Base-by-base conservation (phyloP, 2,113 vertebrate species). In the Balaeniceps rex region DNA sequence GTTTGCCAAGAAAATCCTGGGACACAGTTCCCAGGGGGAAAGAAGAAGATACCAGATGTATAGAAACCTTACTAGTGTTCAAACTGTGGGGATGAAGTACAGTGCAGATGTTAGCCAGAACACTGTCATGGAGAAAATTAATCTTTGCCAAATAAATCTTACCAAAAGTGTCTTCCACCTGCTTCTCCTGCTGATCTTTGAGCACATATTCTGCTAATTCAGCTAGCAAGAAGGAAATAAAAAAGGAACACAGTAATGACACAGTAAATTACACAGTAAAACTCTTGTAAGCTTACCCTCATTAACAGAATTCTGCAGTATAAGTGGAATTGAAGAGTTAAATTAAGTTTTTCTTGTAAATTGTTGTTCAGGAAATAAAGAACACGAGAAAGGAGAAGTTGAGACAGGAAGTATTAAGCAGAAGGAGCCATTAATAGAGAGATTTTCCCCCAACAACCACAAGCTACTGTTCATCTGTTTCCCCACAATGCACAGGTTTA, bases 151-250 rank as follows among this genome's bases (percentile, higher is more conserved):
- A 23, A 57, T 28, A 23, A 83, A 40, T 80, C 98, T 98, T 97
- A 98, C 98, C 97, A 93, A 98, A 98, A 85, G 81, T 66, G 64
- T 98, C 98, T 94, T 98, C 97, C 36, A 87, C 83, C 8, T 94
- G 96, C 61, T 95, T 97, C 34, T 98, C 98, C 54, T 96, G 94
- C 4, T 95, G 95, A 88, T 98, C 98, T 94, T 98, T 95, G 76
- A 98, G 98, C 47, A 98, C 95, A 14, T 98, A 98, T 69, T 98
- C 97, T 81, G 97, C 98, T 92, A 98, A 92, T 90, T 94, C 97
- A 91, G 98, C 98, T 98, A 92, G 23, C 33, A 94, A 82, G 65
- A 65, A 34, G 44, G 26, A 36, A 57, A 71, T 60, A 63, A 68
- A 65, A 58, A 58, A 34, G 16, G 18, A 78, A 60, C 28, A 79